phyloP scores from a whole-genome alignment of 2,888 invertebrate genomes.

The Xanthorhoe designata region DNA sequence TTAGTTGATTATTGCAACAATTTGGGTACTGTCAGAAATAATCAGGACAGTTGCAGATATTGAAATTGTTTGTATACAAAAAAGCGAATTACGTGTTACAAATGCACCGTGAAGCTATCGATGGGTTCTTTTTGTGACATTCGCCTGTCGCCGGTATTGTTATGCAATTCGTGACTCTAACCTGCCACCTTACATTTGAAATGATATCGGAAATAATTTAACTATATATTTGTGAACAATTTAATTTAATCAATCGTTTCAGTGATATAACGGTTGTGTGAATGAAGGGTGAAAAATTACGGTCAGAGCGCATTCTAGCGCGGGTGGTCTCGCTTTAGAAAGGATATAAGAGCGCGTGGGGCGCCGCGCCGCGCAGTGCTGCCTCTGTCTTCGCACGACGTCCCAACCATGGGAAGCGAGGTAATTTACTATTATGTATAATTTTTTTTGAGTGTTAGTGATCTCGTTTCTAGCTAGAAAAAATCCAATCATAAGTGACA shows the following conservation, averaged over 20 bases:
- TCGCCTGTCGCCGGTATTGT: conserved; percentile 43
- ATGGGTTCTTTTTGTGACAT: conserved; percentile 43
- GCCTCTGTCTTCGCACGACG: conserved; percentile 64
- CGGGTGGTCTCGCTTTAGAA: conserved; percentile 46
- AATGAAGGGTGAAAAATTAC: conserved; percentile 50
- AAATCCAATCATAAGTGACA: conserved; percentile 1
- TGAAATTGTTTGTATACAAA: conserved; percentile 26
- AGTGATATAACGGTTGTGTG: conserved; percentile 63
- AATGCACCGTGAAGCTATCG: conserved; percentile 45
- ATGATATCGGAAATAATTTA: conserved; percentile 54
- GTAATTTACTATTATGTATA: conserved; percentile 54
- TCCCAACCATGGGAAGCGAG: conserved; percentile 74
- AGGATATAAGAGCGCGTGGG: conserved; percentile 68
- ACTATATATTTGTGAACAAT: conserved; percentile 48
- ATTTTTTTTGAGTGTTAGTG: conserved; percentile 10
- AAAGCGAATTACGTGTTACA: conserved; percentile 37
- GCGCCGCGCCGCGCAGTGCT: conserved; percentile 71
- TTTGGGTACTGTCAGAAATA: conserved; percentile 1
- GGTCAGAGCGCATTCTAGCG: conserved; percentile 40
- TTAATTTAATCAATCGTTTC: conserved; percentile 49
- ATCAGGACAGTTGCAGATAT: conserved; percentile 29
- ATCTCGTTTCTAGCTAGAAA: background rate
- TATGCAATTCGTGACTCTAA: conserved; percentile 49
- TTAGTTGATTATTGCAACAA: background rate
- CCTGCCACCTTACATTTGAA: conserved; percentile 28